Base-by-base conservation (phyloP, 2,113 vertebrate species). In the Hydrolagus affinis region DNA sequence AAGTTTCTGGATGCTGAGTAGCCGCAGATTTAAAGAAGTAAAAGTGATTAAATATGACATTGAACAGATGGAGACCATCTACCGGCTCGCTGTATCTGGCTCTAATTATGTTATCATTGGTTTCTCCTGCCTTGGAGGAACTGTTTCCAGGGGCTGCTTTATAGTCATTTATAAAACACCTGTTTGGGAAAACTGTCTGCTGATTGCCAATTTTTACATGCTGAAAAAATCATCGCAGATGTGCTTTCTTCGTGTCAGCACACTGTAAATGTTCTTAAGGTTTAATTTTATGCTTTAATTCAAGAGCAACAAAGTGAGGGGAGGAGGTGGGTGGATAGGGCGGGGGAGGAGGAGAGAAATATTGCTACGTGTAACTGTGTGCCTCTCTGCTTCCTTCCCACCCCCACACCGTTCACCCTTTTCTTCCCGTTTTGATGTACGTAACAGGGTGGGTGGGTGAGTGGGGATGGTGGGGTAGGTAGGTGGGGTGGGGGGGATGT, bases 111-210 rank as follows among this genome's bases (percentile, higher is more conserved):
- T 98, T 98, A 98, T 95, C 91, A 87, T 93, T 91, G 92, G 92
- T 91, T 93, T 95, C 96, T 95, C 95, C 95, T 87, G 94, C 96
- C 95, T 93, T 94, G 93, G 94, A 96, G 95, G 94, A 96, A 96
- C 94, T 96, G 95, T 95, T 97, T 95, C 94, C 96, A 97, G 95
- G 95, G 94, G 95, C 95, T 95, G 95, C 98, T 98, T 98, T 97
- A 97, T 98, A 97, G 97, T 96, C 96, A 98, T 98, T 99, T 98
- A 98, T 94, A 92, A 93, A 94, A 95, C 96, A 99, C 97, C 97
- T 99, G 97, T 97, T 98, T 97, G 92, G 95, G 95, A 94, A 93
- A 95, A 94, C 89, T 94, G 95, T 94, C 95, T 96, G 95, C 96
- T 94, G 95, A 95, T 94, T 93, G 94, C 93, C 93, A 94, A 93